A percentile compares a stretch with the other conserved stretches of the same genome.
phyloP scores from a whole-genome alignment of 2,113 vertebrate genomes.

The Catharus minimus region DNA sequence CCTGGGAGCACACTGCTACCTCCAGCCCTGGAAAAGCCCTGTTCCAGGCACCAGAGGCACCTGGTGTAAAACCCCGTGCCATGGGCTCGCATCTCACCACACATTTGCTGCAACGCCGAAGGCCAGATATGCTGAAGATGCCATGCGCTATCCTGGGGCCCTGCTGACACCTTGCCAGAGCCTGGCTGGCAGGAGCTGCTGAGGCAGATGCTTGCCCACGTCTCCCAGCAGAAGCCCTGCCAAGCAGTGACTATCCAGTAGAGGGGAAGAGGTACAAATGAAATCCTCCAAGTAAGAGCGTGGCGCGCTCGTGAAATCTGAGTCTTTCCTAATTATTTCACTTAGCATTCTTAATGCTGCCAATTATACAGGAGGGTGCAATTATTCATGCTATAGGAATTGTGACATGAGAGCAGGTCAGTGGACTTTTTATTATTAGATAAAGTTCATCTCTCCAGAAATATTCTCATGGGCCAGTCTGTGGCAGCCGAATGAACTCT shows the following conservation, averaged over 20 bases:
- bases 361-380: conserved; percentile 48
- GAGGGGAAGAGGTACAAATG: not conserved
- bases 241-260: not conserved
- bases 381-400: conserved; percentile 48
- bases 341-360: conserved; percentile 42
- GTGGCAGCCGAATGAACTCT: conserved; percentile 11
- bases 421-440: conserved; percentile 49
- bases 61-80: not conserved
- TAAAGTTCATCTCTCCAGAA: conserved; percentile 52
- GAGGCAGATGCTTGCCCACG: conserved; percentile 20
- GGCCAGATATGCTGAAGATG: not conserved
- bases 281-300: conserved; percentile 15
- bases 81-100: not conserved
- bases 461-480: conserved; percentile 37
- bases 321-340: conserved; percentile 30
- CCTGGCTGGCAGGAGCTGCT: conserved; percentile 22
- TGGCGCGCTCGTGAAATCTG: not conserved
- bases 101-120: not conserved
- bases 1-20: not conserved
- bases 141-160: not conserved
- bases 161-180: conserved; percentile 44
- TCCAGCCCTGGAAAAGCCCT: not conserved
- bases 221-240: conserved; percentile 27
- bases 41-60: conserved; percentile 4
- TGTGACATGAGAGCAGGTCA: conserved; percentile 31